These are phyloP conservation scores for Dione juno DNA, from an alignment of 2,888 invertebrate species.

Conservation along the genomic window DNA sequence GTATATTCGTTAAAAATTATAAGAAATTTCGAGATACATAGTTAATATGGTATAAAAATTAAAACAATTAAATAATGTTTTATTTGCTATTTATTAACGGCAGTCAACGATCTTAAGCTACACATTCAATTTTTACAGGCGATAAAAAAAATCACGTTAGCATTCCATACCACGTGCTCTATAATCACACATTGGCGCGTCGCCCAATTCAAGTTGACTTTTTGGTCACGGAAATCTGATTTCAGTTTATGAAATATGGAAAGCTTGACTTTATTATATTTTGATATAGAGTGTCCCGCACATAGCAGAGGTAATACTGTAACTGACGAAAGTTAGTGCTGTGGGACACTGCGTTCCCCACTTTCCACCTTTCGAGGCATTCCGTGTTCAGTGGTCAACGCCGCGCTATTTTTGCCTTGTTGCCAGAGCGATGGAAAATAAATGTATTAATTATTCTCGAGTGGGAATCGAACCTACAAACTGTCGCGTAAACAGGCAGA, in stretches of 20 bases:
- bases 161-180: slow-evolving; percentile 44
- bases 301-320: no score
- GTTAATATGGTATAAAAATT: no score
- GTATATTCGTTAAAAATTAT: no score
- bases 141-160: neutral
- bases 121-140: neutral
- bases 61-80: no score
- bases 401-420: neutral
- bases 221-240: slow-evolving; percentile 41
- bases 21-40: no score
- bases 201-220: slow-evolving; percentile 62
- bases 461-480: no score
- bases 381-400: neutral
- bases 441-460: neutral
- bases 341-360: no score
- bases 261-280: no score
- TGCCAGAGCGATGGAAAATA: neutral
- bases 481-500: no score
- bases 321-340: no score
- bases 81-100: neutral
- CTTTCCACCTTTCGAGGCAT: no score
- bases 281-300: no score
- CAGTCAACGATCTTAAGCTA: neutral
- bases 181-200: slow-evolving; percentile 62
- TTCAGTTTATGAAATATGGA: slow-evolving; percentile 29